Conservation (phyloP, 2,888 invertebrate species). For the Polymixis flavicincta region DNA sequence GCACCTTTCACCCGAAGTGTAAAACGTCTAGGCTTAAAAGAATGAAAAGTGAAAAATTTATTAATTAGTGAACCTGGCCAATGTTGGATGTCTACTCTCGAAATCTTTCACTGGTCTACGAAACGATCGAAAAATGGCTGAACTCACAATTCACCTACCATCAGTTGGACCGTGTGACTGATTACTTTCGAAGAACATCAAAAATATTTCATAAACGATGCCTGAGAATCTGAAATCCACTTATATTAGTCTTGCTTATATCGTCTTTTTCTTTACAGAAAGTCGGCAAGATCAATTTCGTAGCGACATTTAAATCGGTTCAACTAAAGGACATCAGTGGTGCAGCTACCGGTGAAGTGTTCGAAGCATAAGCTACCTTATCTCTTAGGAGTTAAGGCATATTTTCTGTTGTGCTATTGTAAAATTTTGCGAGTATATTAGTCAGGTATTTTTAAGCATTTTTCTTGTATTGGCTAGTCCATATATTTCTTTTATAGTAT, state of each 20-base stretch:
- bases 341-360: constrained; percentile 91
- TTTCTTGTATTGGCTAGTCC: constrained; percentile 21
- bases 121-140: too few relatives aligned
- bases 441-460: constrained; percentile 48
- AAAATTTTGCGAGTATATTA: constrained; percentile 36
- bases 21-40: too few relatives aligned
- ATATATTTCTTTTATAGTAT: neutral
- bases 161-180: neutral
- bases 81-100: too few relatives aligned
- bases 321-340: constrained; percentile 93
- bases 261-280: constrained; percentile 77
- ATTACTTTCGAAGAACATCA: neutral
- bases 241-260: neutral
- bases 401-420: constrained; percentile 39
- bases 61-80: too few relatives aligned
- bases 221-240: too few relatives aligned
- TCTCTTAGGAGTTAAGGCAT: neutral
- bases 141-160: neutral
- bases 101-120: too few relatives aligned
- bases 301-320: constrained; percentile 93
- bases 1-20: too few relatives aligned
- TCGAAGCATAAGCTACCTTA: constrained; percentile 77
- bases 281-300: constrained; percentile 92
- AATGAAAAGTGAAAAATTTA: too few relatives aligned
- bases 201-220: neutral